These are phyloP conservation scores for Acanthurus tractus DNA, from an alignment of 2,797 vertebrate species.

Conservation along the genomic window DNA sequence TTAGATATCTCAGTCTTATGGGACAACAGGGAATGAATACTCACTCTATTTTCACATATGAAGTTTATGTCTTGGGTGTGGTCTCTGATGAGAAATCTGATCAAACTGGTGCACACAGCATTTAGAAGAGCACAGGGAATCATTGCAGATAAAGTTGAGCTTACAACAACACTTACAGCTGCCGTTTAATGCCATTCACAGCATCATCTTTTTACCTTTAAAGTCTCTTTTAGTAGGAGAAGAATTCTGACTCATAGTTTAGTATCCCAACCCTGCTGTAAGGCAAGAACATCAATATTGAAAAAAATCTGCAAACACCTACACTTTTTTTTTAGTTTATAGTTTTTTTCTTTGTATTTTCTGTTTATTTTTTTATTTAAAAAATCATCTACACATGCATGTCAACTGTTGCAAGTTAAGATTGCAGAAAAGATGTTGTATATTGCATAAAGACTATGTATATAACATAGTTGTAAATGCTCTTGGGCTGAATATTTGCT, in stretches of 20 bases:
- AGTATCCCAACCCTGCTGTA: not conserved
- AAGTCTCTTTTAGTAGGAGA: not conserved
- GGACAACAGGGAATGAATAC: conserved; percentile 7
- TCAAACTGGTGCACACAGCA: conserved; percentile 2
- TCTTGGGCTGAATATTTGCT: not conserved
- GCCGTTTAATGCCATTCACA: not conserved
- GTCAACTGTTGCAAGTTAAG: not conserved
- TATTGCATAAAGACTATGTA: not conserved
- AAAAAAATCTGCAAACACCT: not conserved
- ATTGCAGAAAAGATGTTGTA: not conserved
- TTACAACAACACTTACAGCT: not conserved
- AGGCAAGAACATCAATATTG: not conserved
- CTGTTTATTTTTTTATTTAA: no score
- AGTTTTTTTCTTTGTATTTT: not conserved
- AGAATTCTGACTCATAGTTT: not conserved
- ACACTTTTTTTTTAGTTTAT: not conserved
- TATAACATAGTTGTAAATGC: not conserved
- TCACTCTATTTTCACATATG: not conserved
- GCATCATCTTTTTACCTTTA: not conserved
- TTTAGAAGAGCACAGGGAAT: conserved; percentile 9
- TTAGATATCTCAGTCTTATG: conserved; percentile 13
- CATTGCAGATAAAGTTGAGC: not conserved
- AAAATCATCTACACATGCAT: not conserved
- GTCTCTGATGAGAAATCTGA: conserved; percentile 23
- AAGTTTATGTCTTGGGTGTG: conserved; percentile 35